Evolutionary conservation across 2,113 vertebrate genomes (phyloP), one percentile per base, ranked within the genome.

Genomic region (Cottus gobio): DNA sequence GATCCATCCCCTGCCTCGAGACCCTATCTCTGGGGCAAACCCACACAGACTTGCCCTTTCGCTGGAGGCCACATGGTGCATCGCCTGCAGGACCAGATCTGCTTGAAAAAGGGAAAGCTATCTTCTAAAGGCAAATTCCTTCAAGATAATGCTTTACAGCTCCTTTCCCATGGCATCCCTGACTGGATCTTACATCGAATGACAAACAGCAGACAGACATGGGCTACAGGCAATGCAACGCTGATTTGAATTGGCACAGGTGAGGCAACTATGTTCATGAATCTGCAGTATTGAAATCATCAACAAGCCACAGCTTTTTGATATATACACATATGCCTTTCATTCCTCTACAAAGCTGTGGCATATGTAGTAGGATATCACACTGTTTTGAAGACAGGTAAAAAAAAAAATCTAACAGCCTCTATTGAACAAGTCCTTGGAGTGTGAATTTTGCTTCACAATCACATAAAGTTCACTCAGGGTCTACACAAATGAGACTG

Each of bases 21-120:
- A 90, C 81, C 77, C 83, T 90, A 94, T 94, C 85, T 93, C 57
- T 70, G 78, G 52, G 75, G 88, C 64, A 81, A 91, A 94, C 72
- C 77, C 83, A 83, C 68, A 75, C 78, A 85, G 87, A 85, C 87
- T 84, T 94, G 86, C 84, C 94, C 91, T 94, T 94, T 92, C 54
- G 67, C 83, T 81, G 67, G 71, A 87, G 81, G 86, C 89, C 85
- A 82, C 70, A 30, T 84, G 90, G 87, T 75, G 82, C 76, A 64
- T 39, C 75, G n/a, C 87, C 84, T 82, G 80, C 83, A 70, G 85
- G 15, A 79, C 62, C 67, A 42, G 83, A 87, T 86, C 75, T 77
- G 61, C 90, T 93, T 94, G 80, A 7, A 83, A 94, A 92, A 86
- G 61, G 80, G 70, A 83, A 90, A 69, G 69, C 82, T 86, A 78